These are phyloP conservation scores for Origma solitaria DNA, from an alignment of 2,113 vertebrate genomes.

Conservation along the genomic window DNA sequence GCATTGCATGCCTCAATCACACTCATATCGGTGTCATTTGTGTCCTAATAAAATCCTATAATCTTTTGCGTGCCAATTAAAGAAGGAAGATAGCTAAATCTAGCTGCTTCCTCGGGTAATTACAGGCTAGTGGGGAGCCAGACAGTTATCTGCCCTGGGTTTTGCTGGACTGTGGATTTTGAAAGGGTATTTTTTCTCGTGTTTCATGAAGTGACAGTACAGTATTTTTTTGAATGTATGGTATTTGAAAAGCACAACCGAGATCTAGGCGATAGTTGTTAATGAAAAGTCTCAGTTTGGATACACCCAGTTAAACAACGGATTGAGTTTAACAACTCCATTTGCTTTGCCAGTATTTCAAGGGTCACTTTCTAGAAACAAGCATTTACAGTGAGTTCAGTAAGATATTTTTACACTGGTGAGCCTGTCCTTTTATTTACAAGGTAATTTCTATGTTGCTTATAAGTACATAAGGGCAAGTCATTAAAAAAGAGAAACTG, in stretches of 20 bases:
- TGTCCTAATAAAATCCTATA: constrained; percentile 62
- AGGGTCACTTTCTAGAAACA: neutral
- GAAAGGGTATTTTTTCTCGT: neutral
- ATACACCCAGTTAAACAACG: neutral
- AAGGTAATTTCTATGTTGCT: neutral
- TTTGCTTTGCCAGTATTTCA: constrained; percentile 15
- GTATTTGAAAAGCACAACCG: neutral
- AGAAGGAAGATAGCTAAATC: constrained; percentile 8
- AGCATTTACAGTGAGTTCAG: neutral
- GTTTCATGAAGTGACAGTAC: neutral
- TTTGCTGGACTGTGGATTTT: neutral
- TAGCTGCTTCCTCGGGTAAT: constrained; percentile 15
- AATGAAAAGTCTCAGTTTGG: neutral
- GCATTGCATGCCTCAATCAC: constrained; percentile 9
- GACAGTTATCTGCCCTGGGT: neutral
- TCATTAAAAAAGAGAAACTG: neutral
- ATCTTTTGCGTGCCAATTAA: constrained; percentile 58
- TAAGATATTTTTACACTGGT: neutral
- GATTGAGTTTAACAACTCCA: neutral
- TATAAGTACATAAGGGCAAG: neutral
- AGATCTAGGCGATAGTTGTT: neutral
- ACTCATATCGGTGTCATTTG: constrained; percentile 20
- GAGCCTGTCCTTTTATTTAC: neutral
- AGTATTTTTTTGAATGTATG: neutral
- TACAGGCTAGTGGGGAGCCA: neutral